These are phyloP conservation scores for Neopelma chrysocephalum DNA, from an alignment of 2,797 vertebrate species.

Conservation along the genomic window DNA sequence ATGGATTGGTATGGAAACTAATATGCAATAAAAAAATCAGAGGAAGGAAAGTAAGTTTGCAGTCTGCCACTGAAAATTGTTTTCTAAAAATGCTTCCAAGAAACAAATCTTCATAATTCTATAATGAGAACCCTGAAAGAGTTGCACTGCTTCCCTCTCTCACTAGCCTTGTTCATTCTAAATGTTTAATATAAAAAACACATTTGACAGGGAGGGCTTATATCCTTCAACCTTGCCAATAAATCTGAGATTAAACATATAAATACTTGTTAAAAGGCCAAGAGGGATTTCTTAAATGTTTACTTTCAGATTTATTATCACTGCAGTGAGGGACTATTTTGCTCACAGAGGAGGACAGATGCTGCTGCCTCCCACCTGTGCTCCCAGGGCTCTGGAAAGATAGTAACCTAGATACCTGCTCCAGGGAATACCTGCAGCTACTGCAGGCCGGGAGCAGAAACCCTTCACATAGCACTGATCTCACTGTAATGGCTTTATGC, in stretches of 20 bases:
- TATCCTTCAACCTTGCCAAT: neutral
- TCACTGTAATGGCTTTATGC: neutral
- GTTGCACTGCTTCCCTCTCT: neutral
- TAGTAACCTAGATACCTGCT: neutral
- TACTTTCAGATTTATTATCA: neutral
- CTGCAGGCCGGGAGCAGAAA: neutral
- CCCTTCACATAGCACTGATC: neutral
- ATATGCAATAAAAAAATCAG: neutral
- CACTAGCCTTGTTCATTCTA: neutral
- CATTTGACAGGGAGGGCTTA: accelerated
- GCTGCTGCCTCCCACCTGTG: neutral
- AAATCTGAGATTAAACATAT: neutral
- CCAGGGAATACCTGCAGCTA: neutral
- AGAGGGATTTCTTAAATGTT: neutral
- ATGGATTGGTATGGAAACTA: neutral
- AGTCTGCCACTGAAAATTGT: neutral
- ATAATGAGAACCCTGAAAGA: neutral
- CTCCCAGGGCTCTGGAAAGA: neutral
- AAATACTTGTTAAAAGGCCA: neutral
- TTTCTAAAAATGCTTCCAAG: neutral
- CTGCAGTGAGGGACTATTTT: neutral
- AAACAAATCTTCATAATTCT: neutral
- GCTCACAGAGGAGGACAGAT: neutral
- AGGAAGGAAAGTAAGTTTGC: neutral
- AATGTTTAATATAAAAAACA: neutral